These are phyloP conservation scores for Ficedula albicollis DNA, from an alignment of 2,797 vertebrate genomes.

Conservation along the genomic window DNA sequence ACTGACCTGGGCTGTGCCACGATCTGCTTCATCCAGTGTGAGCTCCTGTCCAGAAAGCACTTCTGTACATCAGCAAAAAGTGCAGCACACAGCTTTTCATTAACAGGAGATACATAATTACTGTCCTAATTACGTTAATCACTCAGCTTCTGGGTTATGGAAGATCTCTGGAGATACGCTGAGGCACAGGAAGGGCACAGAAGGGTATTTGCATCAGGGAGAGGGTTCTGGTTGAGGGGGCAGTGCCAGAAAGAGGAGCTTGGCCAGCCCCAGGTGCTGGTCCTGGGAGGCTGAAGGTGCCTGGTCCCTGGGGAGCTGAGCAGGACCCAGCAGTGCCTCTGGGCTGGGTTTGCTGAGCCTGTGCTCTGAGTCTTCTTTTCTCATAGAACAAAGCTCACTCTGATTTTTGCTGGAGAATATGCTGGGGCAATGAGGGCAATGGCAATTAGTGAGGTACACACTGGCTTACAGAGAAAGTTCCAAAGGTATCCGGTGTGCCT, in stretches of 20 bases:
- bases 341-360: fast-evolving
- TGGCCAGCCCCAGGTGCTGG: background rate
- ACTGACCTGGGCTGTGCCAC: background rate
- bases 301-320: fast-evolving
- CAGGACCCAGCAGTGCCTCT: background rate
- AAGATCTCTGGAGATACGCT: background rate
- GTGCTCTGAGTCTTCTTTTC: background rate
- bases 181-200: background rate
- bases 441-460: background rate
- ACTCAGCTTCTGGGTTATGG: background rate
- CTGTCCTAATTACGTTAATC: background rate
- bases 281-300: background rate
- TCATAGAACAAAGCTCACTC: background rate
- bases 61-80: background rate
- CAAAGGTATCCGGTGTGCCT: background rate
- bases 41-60: background rate
- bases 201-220: background rate
- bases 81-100: background rate
- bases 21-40: background rate
- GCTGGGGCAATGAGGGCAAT: background rate
- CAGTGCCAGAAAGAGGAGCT: background rate
- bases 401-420: background rate
- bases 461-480: background rate
- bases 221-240: background rate
- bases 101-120: background rate